Conservation (phyloP, 2,888 invertebrate species). For the Acanthopleura granulata region DNA sequence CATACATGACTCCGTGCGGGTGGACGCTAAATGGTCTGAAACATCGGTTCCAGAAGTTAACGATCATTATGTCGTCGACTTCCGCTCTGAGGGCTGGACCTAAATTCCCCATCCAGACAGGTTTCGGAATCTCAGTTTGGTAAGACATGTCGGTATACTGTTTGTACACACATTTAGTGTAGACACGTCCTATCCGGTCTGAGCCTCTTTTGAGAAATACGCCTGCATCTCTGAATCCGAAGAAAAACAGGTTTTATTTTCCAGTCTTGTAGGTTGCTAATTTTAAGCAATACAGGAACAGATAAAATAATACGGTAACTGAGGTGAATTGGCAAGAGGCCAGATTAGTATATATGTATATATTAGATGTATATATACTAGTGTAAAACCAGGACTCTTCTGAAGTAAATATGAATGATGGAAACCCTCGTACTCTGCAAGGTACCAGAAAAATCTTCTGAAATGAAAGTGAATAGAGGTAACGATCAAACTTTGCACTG, state of each 20-base stretch:
- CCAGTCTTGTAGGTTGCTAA: too few relatives aligned
- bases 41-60: slow-evolving; percentile 40
- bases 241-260: background rate
- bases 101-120: slow-evolving; percentile 34
- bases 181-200: slow-evolving; percentile 36
- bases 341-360: too few relatives aligned
- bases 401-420: too few relatives aligned
- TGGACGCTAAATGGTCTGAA: slow-evolving; percentile 35
- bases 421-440: too few relatives aligned
- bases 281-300: too few relatives aligned
- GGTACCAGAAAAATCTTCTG: too few relatives aligned
- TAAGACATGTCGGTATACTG: slow-evolving; percentile 34
- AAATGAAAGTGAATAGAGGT: too few relatives aligned
- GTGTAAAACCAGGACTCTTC: too few relatives aligned
- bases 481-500: too few relatives aligned
- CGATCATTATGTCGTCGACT: slow-evolving; percentile 33
- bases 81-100: slow-evolving; percentile 39
- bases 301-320: too few relatives aligned
- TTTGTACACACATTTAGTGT: slow-evolving; percentile 36
- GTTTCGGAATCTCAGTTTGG: slow-evolving; percentile 24
- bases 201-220: slow-evolving; percentile 28
- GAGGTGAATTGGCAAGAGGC: too few relatives aligned
- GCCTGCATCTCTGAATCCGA: slow-evolving; percentile 22
- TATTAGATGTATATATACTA: too few relatives aligned
- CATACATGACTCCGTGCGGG: slow-evolving; percentile 43